A percentile compares a stretch with the other conserved stretches of the same genome.
phyloP scores from a whole-genome alignment of 2,113 vertebrate genomes.

The Paramisgurnus dabryanus region DNA sequence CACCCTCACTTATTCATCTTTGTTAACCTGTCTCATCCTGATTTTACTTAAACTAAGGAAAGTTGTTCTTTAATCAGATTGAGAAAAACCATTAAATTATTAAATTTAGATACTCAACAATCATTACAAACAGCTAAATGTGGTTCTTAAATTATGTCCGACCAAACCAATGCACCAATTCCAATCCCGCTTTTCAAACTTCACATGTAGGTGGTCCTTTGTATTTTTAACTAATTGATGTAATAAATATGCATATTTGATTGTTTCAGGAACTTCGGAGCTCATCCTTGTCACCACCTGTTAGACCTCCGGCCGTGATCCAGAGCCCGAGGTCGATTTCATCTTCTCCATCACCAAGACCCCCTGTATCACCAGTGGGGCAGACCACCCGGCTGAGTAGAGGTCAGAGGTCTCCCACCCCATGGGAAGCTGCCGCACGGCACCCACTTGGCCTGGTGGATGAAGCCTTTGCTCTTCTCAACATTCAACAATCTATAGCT shows the following conservation, averaged over 20 bases:
- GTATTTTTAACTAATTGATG: no score
- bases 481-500: slow-evolving; percentile 82
- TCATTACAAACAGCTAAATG: no score
- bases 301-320: slow-evolving; percentile 65
- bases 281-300: slow-evolving; percentile 80
- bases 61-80: no score
- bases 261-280: slow-evolving; percentile 69
- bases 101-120: background rate
- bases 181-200: no score
- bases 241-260: slow-evolving; percentile 57
- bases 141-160: no score
- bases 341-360: slow-evolving; percentile 70
- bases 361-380: slow-evolving; percentile 49
- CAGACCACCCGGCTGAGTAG: slow-evolving; percentile 68
- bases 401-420: slow-evolving; percentile 77
- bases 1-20: slow-evolving; percentile 32
- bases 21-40: background rate
- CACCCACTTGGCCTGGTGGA: slow-evolving; percentile 89
- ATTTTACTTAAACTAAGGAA: no score
- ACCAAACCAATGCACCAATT: no score
- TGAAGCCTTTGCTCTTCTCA: slow-evolving; percentile 83
- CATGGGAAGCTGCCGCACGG: slow-evolving; percentile 90
- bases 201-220: no score
- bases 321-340: slow-evolving; percentile 64
- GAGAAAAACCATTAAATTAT: no score